A percentile compares a stretch with the other conserved stretches of the same genome.
phyloP scores from a whole-genome alignment of 2,113 vertebrate species.

The Coregonus clupeaformis region DNA sequence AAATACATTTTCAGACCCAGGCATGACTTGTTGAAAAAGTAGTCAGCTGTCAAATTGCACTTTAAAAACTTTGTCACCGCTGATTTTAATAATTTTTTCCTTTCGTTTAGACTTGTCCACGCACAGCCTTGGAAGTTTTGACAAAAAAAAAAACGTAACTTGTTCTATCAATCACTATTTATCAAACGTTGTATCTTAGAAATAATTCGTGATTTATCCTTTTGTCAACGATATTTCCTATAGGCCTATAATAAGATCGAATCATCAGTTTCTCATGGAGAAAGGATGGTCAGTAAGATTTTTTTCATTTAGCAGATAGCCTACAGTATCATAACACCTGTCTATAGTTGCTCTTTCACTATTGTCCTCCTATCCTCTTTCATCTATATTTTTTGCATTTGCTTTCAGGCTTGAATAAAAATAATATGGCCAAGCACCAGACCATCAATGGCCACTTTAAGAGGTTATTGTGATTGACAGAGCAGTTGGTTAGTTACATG shows the following conservation, averaged over 20 bases:
- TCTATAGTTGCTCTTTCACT: not conserved
- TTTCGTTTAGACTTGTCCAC: not conserved
- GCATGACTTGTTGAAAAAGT: not conserved
- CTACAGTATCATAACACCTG: not conserved
- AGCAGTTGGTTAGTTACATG: not conserved
- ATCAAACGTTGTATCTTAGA: too few relatives aligned
- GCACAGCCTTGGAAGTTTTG: not conserved
- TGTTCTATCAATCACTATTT: not conserved
- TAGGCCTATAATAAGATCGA: not conserved
- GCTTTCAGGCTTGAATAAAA: not conserved
- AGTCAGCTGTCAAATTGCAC: not conserved
- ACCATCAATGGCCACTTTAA: not conserved
- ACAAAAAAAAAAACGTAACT: not conserved
- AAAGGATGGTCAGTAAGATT: not conserved
- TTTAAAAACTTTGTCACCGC: not conserved
- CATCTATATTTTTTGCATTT: not conserved
- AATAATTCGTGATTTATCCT: not conserved
- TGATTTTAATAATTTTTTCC: not conserved
- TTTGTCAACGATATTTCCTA: not conserved
- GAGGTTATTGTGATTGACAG: not conserved
- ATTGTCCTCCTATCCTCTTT: not conserved
- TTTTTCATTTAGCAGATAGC: not conserved
- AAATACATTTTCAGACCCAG: too few relatives aligned
- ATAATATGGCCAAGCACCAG: not conserved
- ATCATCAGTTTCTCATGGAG: not conserved